Evolutionary conservation across 2,113 vertebrate genomes (phyloP), one percentile per base, ranked within the genome.

Genomic region (Pollachius pollachius): DNA sequence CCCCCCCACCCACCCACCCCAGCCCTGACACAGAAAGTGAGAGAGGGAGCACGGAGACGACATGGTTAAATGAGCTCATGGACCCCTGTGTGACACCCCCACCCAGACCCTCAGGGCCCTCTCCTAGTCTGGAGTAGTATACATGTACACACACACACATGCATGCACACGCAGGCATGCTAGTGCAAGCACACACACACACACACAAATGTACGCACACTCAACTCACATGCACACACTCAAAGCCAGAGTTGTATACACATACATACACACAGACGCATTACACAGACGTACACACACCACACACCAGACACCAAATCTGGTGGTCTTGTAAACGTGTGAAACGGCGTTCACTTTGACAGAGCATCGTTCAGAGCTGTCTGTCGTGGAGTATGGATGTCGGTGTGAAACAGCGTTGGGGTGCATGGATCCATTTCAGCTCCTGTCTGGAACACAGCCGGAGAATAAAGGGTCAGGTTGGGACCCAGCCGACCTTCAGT

Each of bases 91-190:
- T 82, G 82, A 87, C 83, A 85, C 85, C 54, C 41, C 80, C 76
- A 80, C 66, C 78, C 81, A 83, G 80, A 18, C 82, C 88, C 87
- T 78, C 62, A 78, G 86, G 88, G 71, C 64, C 73, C 67, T 52
- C 79, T 72, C 17, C 41, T 70, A 52, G 41, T 3, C 73, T 77
- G 48, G 76, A 80, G 76, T 70, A 67, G 62, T 48, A 48, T 56
- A 70, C 21, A 62, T 11, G 75, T 41, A 48, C 34, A 60, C 34
- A 54, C 34, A 54, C 48, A 68, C 21, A 25, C 37, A 52, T 9
- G 5, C 34, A 59, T 30, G 37, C 52, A 23, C 68, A 64, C 37
- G 65, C 72, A 69, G 16, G 66, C 59, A 69, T 41, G 59, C 6
- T 4, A 27, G 62, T 16, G 15, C 37, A 9, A 1, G 5, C 54